Conservation (phyloP, 2,888 invertebrate genomes). For the Cephonodes hylas region DNA sequence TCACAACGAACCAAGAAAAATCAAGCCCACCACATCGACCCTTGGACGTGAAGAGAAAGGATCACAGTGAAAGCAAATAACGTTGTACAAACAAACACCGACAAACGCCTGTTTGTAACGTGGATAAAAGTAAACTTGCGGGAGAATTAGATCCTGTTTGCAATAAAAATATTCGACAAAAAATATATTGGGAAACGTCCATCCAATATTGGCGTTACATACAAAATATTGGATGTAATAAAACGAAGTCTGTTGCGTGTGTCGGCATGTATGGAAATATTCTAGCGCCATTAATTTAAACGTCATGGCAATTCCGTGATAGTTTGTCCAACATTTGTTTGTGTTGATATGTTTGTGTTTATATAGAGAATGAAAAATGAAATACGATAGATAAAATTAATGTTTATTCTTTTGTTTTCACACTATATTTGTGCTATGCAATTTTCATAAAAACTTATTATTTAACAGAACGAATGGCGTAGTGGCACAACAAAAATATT, state of each 20-base stretch:
- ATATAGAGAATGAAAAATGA: neutral
- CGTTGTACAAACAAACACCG: neutral
- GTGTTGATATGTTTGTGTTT: neutral
- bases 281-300: neutral
- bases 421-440: no score
- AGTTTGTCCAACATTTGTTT: neutral
- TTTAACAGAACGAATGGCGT: no score
- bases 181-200: neutral
- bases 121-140: neutral
- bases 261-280: neutral
- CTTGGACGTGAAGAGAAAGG: neutral
- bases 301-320: neutral
- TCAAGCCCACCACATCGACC: neutral
- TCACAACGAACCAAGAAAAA: neutral
- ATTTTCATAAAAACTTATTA: no score
- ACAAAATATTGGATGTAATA: neutral
- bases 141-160: neutral
- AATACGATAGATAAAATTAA: neutral
- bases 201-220: neutral
- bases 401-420: no score
- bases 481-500: no score
- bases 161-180: neutral
- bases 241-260: neutral
- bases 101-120: neutral
- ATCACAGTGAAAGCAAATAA: neutral